Conservation (phyloP, 1,140 invertebrate genomes). For the Listronotus oregonensis region DNA sequence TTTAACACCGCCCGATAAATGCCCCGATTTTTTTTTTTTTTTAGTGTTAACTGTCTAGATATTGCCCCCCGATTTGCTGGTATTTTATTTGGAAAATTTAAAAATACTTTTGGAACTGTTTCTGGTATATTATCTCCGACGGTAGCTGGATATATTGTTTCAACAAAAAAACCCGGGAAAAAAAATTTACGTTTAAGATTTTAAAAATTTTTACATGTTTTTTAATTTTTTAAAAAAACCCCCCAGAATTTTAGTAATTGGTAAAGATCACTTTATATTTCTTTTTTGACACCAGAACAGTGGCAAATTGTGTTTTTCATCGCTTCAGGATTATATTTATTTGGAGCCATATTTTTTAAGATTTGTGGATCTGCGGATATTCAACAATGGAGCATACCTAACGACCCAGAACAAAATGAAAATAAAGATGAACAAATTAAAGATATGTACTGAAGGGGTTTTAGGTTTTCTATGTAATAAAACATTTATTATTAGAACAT, state of each 20-base stretch:
- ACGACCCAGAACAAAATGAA: no score
- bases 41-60: conserved; percentile 85
- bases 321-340: conserved; percentile 2
- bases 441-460: no score
- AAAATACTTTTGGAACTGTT: conserved; percentile 86
- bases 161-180: conserved; percentile 2
- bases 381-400: no score
- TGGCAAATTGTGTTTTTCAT: conserved; percentile 2
- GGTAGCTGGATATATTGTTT: conserved; percentile 77
- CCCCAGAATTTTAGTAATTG: no score
- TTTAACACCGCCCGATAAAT: no score
- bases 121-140: conserved; percentile 86
- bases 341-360: conserved; percentile 5
- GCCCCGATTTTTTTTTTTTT: conserved; percentile 43
- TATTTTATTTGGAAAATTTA: conserved; percentile 84
- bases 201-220: background rate
- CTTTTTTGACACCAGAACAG: background rate
- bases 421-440: no score
- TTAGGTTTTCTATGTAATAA: no score
- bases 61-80: conserved; percentile 82
- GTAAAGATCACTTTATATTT: background rate
- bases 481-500: no score
- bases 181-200: background rate
- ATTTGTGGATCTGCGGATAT: background rate
- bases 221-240: background rate